A percentile compares a stretch with the other conserved stretches of the same genome.
Conservation (phyloP, 2,888 invertebrate species). For the Aquatica leii region DNA sequence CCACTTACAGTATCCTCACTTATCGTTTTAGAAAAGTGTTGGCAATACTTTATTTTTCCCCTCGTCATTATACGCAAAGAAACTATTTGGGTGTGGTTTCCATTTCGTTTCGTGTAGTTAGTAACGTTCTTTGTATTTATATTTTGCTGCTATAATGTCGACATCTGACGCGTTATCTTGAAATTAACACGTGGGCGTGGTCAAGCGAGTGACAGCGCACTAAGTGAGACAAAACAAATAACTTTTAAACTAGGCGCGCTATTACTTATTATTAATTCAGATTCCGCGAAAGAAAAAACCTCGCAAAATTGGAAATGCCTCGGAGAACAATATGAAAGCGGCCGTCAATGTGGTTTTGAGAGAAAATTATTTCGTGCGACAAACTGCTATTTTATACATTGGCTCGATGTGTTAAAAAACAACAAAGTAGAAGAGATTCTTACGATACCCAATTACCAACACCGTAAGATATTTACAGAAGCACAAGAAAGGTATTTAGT, state of each 20-base stretch:
- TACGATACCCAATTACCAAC: neutral
- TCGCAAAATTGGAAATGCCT: slow-evolving; percentile 7
- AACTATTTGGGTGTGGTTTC: neutral
- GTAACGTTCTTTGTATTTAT: neutral
- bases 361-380: neutral
- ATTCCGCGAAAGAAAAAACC: slow-evolving; percentile 1
- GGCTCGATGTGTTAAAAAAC: neutral
- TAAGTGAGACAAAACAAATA: too few species aligned
- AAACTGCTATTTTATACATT: neutral
- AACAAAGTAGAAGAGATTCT: neutral
- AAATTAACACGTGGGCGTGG: neutral
- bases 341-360: neutral
- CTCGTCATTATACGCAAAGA: neutral
- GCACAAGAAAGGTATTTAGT: neutral
- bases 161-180: neutral
- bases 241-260: too few species aligned
- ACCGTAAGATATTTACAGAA: neutral
- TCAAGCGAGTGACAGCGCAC: too few species aligned
- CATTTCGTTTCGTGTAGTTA: neutral
- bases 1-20: too few species aligned
- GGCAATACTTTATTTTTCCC: neutral
- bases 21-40: too few species aligned
- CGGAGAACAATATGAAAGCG: slow-evolving; percentile 4
- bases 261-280: too few species aligned
- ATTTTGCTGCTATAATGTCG: neutral